phyloP scores from a whole-genome alignment of 2,113 vertebrate genomes.

The Triplophysa rosa region DNA sequence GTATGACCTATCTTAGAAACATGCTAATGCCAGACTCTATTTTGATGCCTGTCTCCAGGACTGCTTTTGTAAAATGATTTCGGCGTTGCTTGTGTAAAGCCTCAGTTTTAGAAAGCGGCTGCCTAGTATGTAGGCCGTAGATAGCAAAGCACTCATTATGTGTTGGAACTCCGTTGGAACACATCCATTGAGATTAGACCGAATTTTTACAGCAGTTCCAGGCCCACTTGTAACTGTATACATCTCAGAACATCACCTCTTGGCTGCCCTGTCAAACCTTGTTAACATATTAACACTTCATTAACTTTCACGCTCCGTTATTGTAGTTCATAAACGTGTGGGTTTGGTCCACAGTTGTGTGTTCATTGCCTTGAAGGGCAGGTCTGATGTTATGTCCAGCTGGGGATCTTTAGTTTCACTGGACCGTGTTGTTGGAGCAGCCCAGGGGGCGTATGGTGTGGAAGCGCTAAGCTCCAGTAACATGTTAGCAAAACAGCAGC shows the following conservation, averaged over 20 bases:
- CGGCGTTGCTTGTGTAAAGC: background rate
- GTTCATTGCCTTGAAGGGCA: constrained; percentile 48
- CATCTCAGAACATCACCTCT: constrained; percentile 17
- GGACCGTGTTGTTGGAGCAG: constrained; percentile 45
- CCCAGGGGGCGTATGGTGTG: constrained; percentile 37
- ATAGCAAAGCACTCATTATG: background rate
- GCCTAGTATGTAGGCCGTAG: background rate
- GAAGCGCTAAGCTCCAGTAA: constrained; percentile 66
- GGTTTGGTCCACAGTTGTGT: constrained; percentile 8
- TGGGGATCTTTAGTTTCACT: constrained; percentile 66
- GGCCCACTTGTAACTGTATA: constrained; percentile 27
- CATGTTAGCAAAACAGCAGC: constrained; percentile 67
- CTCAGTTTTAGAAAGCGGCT: too few species aligned
- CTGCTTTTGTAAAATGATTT: too few species aligned
- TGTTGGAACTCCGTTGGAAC: background rate
- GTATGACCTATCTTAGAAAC: too few species aligned
- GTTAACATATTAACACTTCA: constrained; percentile 45
- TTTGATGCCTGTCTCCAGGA: too few species aligned
- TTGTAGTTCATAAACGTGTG: constrained; percentile 13
- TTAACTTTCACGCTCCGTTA: constrained; percentile 40
- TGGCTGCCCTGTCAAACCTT: constrained; percentile 39
- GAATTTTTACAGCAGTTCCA: constrained; percentile 18
- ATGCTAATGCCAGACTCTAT: too few species aligned
- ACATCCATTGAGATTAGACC: constrained; percentile 20
- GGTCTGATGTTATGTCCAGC: constrained; percentile 46